Percentiles rank a stretch among this genome's conserved stretches.
Conservation (phyloP, 2,888 invertebrate species). For the Coelogynopora nodosa region DNA sequence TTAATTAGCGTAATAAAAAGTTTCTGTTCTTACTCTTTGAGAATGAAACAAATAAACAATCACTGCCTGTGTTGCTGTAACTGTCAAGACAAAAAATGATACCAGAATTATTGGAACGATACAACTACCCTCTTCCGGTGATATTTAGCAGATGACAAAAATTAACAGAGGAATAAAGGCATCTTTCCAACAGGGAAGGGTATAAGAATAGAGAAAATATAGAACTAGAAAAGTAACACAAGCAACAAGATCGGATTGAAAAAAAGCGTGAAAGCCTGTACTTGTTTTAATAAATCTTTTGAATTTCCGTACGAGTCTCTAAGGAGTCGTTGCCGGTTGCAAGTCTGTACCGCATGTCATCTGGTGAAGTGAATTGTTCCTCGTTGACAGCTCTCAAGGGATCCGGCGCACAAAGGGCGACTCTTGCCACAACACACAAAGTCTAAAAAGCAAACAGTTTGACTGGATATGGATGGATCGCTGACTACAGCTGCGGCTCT, state of each 20-base stretch:
- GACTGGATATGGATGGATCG: too few relatives aligned
- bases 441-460: not conserved
- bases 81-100: too few relatives aligned
- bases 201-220: not conserved
- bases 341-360: conserved; percentile 5
- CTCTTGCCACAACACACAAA: not conserved
- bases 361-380: conserved; percentile 8
- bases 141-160: not conserved
- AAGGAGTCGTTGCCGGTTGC: conserved; percentile 2
- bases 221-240: not conserved
- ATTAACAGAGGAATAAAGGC: not conserved
- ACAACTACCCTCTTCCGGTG: not conserved
- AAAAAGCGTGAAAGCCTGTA: not conserved
- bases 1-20: too few relatives aligned
- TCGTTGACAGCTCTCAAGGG: not conserved
- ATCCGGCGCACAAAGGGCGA: not conserved
- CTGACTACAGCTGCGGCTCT: not conserved
- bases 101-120: too few relatives aligned
- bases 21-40: too few relatives aligned
- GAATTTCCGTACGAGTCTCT: conserved; percentile 24
- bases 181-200: not conserved
- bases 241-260: not conserved
- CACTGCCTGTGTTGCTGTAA: too few relatives aligned
- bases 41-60: too few relatives aligned
- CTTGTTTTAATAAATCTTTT: conserved; percentile 24